These are phyloP conservation scores for Tachina lurida DNA, from an alignment of 2,888 invertebrate species.

Conservation along the genomic window DNA sequence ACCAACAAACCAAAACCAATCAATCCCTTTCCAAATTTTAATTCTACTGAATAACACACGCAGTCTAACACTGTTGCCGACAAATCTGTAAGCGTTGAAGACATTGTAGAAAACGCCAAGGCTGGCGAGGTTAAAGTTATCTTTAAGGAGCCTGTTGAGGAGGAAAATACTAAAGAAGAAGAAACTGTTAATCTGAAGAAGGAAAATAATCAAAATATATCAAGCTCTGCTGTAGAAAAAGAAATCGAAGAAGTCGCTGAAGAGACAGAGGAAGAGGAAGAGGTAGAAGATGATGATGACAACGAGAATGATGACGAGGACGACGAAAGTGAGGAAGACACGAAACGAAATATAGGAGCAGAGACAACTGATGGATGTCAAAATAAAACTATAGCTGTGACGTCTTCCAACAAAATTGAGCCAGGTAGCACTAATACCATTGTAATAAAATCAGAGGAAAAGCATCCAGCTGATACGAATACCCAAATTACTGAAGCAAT, in stretches of 20 bases:
- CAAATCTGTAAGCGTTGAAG: constrained; percentile 29
- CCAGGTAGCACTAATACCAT: constrained; percentile 12
- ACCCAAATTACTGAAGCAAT: background rate
- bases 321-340: constrained; percentile 37
- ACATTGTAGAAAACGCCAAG: background rate
- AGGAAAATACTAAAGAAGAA: background rate
- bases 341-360: constrained; percentile 38
- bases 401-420: constrained; percentile 6
- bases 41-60: background rate
- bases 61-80: constrained; percentile 47
- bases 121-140: background rate
- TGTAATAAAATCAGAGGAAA: background rate
- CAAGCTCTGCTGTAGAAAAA: background rate
- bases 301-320: constrained; percentile 40
- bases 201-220: background rate
- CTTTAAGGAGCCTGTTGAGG: background rate
- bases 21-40: constrained; percentile 31
- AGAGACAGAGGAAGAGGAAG: constrained; percentile 17
- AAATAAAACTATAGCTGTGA: constrained; percentile 12
- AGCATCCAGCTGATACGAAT: background rate
- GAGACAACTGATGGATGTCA: constrained; percentile 12
- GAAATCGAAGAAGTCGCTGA: constrained; percentile 19
- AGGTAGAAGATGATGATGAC: constrained; percentile 28
- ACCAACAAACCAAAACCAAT: constrained; percentile 32
- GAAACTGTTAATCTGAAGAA: background rate